A percentile compares a stretch with the other conserved stretches of the same genome.
Conservation (phyloP, 2,888 invertebrate genomes). For the Itoplectis maculator region DNA sequence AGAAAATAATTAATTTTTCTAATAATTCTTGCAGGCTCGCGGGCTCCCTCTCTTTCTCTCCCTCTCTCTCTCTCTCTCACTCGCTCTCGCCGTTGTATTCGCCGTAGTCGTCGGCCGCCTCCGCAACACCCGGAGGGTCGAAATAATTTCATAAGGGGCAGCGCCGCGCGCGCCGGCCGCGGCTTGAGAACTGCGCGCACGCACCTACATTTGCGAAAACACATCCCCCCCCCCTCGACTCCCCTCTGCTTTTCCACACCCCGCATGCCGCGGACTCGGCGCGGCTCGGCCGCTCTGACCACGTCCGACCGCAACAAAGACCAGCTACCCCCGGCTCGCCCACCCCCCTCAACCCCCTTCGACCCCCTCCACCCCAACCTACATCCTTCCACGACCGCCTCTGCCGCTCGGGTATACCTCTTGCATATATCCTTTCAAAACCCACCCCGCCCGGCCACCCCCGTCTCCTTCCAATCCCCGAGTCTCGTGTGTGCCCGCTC, state of each 20-base stretch:
- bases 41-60: too few relatives aligned
- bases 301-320: slow-evolving; percentile 83
- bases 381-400: slow-evolving; percentile 42
- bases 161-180: too few relatives aligned
- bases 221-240: too few relatives aligned
- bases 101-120: slow-evolving; percentile 51
- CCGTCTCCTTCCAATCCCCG: slow-evolving; percentile 6
- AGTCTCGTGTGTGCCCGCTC: slow-evolving; percentile 60
- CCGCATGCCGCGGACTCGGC: slow-evolving; percentile 58
- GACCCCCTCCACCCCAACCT: slow-evolving; percentile 65
- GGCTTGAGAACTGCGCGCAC: slow-evolving; percentile 80
- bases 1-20: slow-evolving; percentile 85
- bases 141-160: slow-evolving; percentile 83
- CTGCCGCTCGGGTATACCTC: slow-evolving; percentile 36
- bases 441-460: not conserved
- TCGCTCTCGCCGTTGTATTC: slow-evolving; percentile 78
- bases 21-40: slow-evolving; percentile 81
- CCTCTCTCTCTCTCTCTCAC: too few relatives aligned
- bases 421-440: slow-evolving; percentile 60
- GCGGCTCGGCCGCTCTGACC: slow-evolving; percentile 78
- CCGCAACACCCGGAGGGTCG: slow-evolving; percentile 76
- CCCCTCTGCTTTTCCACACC: slow-evolving; percentile 75
- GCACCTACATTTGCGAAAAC: slow-evolving; percentile 82
- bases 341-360: not conserved
- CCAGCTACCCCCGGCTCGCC: slow-evolving; percentile 65